Percentiles rank a stretch among this genome's conserved stretches.
Evolutionary conservation across 2,113 vertebrate species (phyloP).

Genomic region (Proteles cristata): DNA sequence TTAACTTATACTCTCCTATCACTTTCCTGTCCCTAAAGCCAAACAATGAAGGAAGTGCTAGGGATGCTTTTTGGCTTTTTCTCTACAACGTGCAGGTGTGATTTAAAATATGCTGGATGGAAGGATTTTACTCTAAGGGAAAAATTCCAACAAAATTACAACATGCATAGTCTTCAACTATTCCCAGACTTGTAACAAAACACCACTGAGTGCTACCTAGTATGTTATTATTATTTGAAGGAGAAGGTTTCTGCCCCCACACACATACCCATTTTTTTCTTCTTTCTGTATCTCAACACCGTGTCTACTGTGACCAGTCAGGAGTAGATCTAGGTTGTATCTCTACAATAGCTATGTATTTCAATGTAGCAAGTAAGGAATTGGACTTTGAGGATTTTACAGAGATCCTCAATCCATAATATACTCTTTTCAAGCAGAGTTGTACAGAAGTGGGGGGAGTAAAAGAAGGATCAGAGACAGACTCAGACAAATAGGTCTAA

Average conservation of each 20-base stretch:
- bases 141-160: neutral
- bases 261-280: neutral
- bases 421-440: neutral
- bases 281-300: neutral
- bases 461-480: neutral
- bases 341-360: neutral
- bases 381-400: neutral
- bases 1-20: neutral
- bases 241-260: neutral
- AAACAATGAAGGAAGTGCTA: neutral
- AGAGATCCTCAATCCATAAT: neutral
- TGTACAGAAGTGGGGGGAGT: neutral
- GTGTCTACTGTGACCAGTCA: neutral
- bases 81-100: neutral
- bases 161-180: neutral
- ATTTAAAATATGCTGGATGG: neutral
- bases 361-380: neutral
- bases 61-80: neutral
- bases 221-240: neutral
- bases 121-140: neutral
- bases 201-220: neutral
- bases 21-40: neutral
- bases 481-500: neutral
- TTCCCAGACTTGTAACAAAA: constrained; percentile 22
- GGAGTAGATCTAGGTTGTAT: neutral